A percentile compares a stretch with the other conserved stretches of the same genome.
phyloP scores from a whole-genome alignment of 1,140 invertebrate genomes.

The Fopius arisanus region DNA sequence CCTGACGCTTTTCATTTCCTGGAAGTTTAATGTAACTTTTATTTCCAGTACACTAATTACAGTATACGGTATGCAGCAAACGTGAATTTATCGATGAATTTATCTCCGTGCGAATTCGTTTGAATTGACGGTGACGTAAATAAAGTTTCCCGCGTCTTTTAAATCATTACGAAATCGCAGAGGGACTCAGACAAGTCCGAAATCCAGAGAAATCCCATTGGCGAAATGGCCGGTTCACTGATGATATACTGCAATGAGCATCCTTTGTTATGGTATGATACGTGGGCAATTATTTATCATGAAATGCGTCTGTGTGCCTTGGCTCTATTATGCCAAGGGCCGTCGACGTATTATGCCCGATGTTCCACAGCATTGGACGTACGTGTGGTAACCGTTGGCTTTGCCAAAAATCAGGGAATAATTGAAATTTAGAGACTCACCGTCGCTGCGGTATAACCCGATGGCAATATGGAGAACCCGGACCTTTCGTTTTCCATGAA shows the following conservation, averaged over 20 bases:
- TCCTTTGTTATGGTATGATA: background rate
- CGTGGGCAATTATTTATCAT: slow-evolving; percentile 11
- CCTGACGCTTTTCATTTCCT: background rate
- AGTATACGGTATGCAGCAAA: too few relatives aligned
- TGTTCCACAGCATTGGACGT: slow-evolving; percentile 5
- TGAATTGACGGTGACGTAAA: too few relatives aligned
- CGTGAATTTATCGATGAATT: too few relatives aligned
- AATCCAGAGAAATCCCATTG: background rate
- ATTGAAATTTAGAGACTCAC: slow-evolving; percentile 15
- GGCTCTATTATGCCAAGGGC: slow-evolving; percentile 2
- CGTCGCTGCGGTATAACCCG: background rate
- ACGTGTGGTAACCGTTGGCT: slow-evolving; percentile 21
- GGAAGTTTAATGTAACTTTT: background rate
- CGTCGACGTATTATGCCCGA: slow-evolving; percentile 10
- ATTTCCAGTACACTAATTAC: background rate
- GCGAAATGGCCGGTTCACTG: background rate
- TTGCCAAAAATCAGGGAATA: background rate
- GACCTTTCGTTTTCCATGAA: background rate
- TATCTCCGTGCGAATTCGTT: too few relatives aligned
- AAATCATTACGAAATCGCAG: background rate
- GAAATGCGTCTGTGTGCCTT: background rate
- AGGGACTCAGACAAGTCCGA: background rate
- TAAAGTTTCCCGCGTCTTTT: too few relatives aligned
- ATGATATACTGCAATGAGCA: slow-evolving; percentile 8
- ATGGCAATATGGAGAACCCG: background rate